Conservation (phyloP, 2,888 invertebrate species). For the Timema podura region DNA sequence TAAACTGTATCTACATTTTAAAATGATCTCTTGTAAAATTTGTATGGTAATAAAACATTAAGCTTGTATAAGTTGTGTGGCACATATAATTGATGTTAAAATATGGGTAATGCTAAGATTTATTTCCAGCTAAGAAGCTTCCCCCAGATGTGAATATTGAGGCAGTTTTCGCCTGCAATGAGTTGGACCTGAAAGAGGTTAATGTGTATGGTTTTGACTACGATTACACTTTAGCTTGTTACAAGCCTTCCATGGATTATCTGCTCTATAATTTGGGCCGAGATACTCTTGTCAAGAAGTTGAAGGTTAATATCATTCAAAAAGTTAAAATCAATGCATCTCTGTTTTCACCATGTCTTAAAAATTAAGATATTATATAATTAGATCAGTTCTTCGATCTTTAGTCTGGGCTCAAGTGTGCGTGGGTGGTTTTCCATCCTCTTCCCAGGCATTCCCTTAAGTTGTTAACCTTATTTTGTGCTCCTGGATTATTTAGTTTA, state of each 20-base stretch:
- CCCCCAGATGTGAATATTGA: conserved; percentile 80
- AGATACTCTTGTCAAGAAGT: conserved; percentile 78
- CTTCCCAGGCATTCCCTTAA: no score
- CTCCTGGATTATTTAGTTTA: no score
- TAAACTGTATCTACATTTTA: no score
- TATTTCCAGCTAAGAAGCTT: conserved; percentile 69
- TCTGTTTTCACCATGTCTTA: not conserved
- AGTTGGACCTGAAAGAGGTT: conserved; percentile 84
- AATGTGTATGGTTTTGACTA: conserved; percentile 97
- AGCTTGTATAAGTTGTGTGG: no score
- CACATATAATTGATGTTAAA: no score
- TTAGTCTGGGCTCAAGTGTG: not conserved
- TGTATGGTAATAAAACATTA: no score
- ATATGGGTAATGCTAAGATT: no score
- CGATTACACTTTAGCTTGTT: conserved; percentile 95
- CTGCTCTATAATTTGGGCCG: conserved; percentile 87
- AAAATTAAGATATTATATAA: not conserved
- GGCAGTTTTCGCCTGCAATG: conserved; percentile 96
- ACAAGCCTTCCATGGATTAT: conserved; percentile 83
- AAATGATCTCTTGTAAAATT: no score
- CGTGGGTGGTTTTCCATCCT: not conserved
- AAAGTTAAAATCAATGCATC: not conserved
- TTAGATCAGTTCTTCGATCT: not conserved
- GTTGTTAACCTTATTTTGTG: no score
- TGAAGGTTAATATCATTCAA: conserved; percentile 60